These are phyloP conservation scores for Gymnocypris eckloni DNA, from an alignment of 2,797 vertebrate species.

Conservation along the genomic window DNA sequence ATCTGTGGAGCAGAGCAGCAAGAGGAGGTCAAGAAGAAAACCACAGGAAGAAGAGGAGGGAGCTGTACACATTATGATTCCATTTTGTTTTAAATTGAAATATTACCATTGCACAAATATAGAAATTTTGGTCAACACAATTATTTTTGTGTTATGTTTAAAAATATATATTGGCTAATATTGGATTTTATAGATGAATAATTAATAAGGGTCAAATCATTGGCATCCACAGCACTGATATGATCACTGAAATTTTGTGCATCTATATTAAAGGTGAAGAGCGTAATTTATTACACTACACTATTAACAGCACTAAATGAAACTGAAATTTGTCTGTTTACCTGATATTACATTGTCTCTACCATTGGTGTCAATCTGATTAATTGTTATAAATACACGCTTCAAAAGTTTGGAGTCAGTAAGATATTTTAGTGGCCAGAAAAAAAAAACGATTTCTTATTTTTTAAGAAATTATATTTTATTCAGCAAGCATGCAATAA, in stretches of 20 bases:
- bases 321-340: not conserved
- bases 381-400: no score
- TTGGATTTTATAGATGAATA: not conserved
- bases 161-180: not conserved
- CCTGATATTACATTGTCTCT: not conserved
- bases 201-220: not conserved
- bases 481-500: not conserved
- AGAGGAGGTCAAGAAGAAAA: constrained; percentile 26
- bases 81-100: not conserved
- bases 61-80: not conserved
- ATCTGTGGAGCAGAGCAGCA: constrained; percentile 75
- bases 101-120: not conserved
- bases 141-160: not conserved
- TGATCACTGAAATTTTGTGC: not conserved
- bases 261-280: constrained; percentile 25
- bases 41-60: not conserved
- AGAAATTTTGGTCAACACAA: not conserved
- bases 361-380: not conserved
- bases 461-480: not conserved
- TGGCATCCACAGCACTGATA: no score
- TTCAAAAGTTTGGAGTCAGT: no score
- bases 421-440: not conserved
- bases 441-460: not conserved
- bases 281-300: constrained; percentile 29
- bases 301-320: not conserved